phyloP scores from a whole-genome alignment of 2,888 invertebrate species.

The Clunio marinus region DNA sequence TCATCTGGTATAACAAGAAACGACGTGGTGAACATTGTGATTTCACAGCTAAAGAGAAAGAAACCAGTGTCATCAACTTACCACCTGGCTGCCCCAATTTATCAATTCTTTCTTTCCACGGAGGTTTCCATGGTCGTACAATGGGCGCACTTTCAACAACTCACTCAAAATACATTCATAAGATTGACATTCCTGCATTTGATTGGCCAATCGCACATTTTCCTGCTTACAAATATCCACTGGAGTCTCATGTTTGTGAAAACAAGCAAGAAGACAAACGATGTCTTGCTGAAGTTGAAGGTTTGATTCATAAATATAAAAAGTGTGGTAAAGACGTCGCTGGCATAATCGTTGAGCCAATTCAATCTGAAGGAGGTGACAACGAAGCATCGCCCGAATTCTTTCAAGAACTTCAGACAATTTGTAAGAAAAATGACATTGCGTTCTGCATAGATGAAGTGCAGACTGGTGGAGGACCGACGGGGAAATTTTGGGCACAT shows the following conservation, averaged over 20 bases:
- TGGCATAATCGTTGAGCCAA: constrained; percentile 89
- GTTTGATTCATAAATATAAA: constrained; percentile 65
- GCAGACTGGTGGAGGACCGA: constrained; percentile 94
- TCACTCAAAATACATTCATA: constrained; percentile 93
- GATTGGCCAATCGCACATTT: constrained; percentile 95
- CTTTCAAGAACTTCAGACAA: constrained; percentile 75
- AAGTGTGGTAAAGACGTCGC: constrained; percentile 74
- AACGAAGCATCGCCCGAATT: constrained; percentile 86
- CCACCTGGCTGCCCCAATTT: constrained; percentile 81
- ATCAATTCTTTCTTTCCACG: constrained; percentile 79
- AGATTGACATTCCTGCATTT: constrained; percentile 88
- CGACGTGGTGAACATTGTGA: constrained; percentile 65
- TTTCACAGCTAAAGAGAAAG: constrained; percentile 73
- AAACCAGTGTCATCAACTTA: constrained; percentile 74
- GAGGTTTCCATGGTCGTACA: constrained; percentile 93
- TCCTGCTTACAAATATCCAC: constrained; percentile 88
- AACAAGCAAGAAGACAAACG: constrained; percentile 79
- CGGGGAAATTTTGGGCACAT: constrained; percentile 97
- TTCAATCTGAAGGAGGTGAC: constrained; percentile 97
- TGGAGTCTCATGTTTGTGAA: constrained; percentile 70
- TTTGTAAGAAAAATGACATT: constrained; percentile 71
- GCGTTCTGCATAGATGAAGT: constrained; percentile 93
- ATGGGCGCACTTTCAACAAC: constrained; percentile 82
- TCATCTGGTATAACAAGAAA: constrained; percentile 76
- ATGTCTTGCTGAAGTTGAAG: constrained; percentile 64